Evolutionary conservation across 1,140 invertebrate species (phyloP).

Genomic region (Caenorhabditis tropicalis): DNA sequence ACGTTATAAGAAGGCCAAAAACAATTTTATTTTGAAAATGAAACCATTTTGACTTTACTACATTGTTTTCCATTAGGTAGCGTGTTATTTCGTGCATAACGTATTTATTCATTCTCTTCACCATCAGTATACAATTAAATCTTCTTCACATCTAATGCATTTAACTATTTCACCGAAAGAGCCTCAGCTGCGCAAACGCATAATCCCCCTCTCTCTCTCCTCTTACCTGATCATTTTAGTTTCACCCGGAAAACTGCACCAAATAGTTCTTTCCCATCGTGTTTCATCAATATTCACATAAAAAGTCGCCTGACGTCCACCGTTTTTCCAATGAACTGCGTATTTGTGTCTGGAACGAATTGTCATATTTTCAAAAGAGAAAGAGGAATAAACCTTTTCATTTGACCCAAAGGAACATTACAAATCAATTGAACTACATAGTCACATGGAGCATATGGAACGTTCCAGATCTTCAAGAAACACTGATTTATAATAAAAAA

Average conservation of each 20-base stretch:
- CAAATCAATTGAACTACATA: conserved; percentile 33
- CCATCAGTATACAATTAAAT: not conserved
- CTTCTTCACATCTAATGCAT: not conserved
- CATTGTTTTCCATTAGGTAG: not conserved
- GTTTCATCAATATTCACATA: conserved; percentile 31
- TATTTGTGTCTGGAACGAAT: conserved; percentile 39
- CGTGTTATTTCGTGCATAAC: not conserved
- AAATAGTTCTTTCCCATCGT: not conserved
- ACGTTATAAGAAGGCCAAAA: too few relatives aligned
- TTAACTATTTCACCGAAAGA: not conserved
- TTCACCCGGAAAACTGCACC: conserved; percentile 12
- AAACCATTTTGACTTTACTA: too few relatives aligned
- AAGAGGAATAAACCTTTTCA: not conserved
- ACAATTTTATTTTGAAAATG: too few relatives aligned
- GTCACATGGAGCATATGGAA: conserved; percentile 8
- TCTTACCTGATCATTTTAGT: not conserved
- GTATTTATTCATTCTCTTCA: not conserved
- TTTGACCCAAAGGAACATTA: not conserved
- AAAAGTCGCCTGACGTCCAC: not conserved
- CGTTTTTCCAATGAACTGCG: not conserved
- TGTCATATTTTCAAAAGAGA: too few relatives aligned
- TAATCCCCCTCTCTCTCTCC: not conserved
- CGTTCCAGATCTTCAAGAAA: conserved; percentile 6
- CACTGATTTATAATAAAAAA: not conserved
- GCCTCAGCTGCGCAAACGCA: conserved; percentile 8